Base-by-base conservation (phyloP, 2,888 invertebrate species). In the Drosophila macrospina region DNA sequence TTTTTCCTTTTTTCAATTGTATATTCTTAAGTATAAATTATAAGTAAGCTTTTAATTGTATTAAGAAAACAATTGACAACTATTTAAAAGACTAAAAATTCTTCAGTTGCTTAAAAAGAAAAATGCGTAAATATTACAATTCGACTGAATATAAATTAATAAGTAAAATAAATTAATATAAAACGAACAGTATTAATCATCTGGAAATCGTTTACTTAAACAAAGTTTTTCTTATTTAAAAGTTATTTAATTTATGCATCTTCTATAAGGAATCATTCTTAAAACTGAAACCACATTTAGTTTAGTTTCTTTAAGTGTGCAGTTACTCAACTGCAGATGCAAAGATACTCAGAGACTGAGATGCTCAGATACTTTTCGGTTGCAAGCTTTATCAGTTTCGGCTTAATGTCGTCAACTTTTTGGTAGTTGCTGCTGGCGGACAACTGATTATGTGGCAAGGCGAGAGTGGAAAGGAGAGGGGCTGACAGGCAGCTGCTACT, bases 401-500 rank as follows among this genome's bases (percentile, higher is more conserved):
- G 82, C 83, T 84, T 84, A 84, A 74, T 85, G 84, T 85, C 84
- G 78, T 84, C 85, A 84, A 69, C 73, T 77, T 69, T 83, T 80
- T 55, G 57, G 59, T 11, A 42, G 54, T 50, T 41, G 41, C 36
- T 59, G 24, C 15, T 57, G 65, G 42, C 34, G 20, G 8, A n/a
- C 71, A 71, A 57, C 72, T 68, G 69, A 60, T 68, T 59, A 61
- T 37, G 37, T 20, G 68, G 52, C n/a, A 16, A n/a, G n/a, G n/a
- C n/a, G 7, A 0, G 15, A 13, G 24, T 16, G 1, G 1, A 32
- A 13, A 32, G 45, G 1, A 13, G n/a, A 8, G 42, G 5, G 10
- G 34, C 4, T 28, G 51, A 47, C 34, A 16, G 47, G 30, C 54
- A 61, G 54, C 54, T 54, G 28, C 54, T 20, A 20, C 52, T 41